Base-by-base conservation (phyloP, 2,888 invertebrate genomes). In the Clanis bilineata region DNA sequence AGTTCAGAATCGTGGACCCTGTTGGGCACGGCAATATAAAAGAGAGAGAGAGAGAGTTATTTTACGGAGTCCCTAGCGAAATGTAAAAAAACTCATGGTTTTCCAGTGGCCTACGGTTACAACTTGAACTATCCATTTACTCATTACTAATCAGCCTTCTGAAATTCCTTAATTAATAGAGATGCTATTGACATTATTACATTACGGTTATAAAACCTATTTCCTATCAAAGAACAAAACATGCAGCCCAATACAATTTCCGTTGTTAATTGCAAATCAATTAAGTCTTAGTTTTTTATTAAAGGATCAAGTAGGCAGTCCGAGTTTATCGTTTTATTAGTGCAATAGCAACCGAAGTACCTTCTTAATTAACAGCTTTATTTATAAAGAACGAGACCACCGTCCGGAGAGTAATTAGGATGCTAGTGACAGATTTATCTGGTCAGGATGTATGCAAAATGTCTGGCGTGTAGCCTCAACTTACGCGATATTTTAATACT, bases 351-450 rank as follows among this genome's bases (percentile, higher is more conserved):
- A 72, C 83, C 67, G 76, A 81, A 85, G 83, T 80, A 79, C 79
- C 81, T 80, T 76, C 75, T 76, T 83, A 85, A 86, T 85, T 85
- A 86, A 86, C 88, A 90, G 86, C 86, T 90, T 90, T 85, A 91
- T 90, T 88, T 88, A 85, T 85, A 85, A 88, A 85, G 78, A 84
- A 82, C 80, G 75, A 83, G 89, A 88, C 90, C 88, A 90, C 90
- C 88, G 86, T 83, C 85, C 74, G 68, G 67, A 64, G 66, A 58
- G 71, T 82, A 81, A 84, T 85, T 84, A 83, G 76, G 70, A 71
- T 75, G 76, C 56, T 47, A 28, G 36, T 56, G 32, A 44, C 7
- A 6, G 4, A 12, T 25, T 25, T n/a, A 0, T 12, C 9, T 10
- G 3, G 1, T 28, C 5, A 15, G 44, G n/a, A 18, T 0, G 10